Base-by-base conservation (phyloP, 2,113 vertebrate genomes). In the Mesembrinibis cayennensis region DNA sequence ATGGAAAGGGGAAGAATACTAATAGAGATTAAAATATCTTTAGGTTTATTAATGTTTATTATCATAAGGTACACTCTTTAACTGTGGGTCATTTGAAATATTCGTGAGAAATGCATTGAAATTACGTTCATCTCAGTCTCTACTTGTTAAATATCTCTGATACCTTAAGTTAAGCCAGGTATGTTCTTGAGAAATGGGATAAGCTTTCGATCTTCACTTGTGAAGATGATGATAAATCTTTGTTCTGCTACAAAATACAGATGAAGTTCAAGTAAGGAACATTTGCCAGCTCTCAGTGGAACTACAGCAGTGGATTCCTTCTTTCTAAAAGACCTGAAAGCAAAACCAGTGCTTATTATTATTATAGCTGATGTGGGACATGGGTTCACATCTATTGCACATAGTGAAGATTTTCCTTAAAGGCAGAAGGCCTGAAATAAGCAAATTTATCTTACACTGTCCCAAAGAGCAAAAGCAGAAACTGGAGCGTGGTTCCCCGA, bases 401-500 rank as follows among this genome's bases (percentile, higher is more conserved):
- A 6, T 4, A 27, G 32, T 1, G 62, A 62, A 49, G 77, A 6
- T 50, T 56, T 25, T 62, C 26, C 49, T 62, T 72, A 36, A 22
- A 36, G 88, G 45, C 47, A 65, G 66, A 49, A 52, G 50, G 50
- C 15, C 32, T n/a, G 4, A 32, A 78, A 42, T 18, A 47, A 78
- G n/a, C 38, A 30, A 7, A 18, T n/a, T n/a, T 25, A 4, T 32
- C 50, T 36, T 30, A 4, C 1, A 0, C 32, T 65, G 44, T 52
- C 44, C n/a, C 36, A 34, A 19, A n/a, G 50, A 62, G 49, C 53
- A 22, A 20, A 13, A 27, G 63, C 47, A 44, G 81, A 18, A 8
- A 7, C 2, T 8, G 1, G 11, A 47, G 71, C 1, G 9, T 34
- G 62, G 38, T 13, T 52, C 21, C 18, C 7, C 0, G 11, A 1